phyloP scores from a whole-genome alignment of 2,113 vertebrate genomes.

The Nansenia antarctica region DNA sequence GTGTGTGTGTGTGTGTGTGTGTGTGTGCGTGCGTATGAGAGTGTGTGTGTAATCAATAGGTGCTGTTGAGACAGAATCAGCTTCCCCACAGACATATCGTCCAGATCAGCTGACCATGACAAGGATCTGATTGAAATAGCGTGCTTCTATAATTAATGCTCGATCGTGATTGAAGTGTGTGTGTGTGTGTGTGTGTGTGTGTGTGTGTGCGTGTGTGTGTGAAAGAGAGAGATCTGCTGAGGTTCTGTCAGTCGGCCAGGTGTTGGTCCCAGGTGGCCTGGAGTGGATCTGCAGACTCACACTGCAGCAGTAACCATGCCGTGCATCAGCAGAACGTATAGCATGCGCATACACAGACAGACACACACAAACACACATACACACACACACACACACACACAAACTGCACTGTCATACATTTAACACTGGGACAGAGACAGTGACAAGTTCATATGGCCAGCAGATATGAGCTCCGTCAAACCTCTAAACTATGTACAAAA shows the following conservation, averaged over 20 bases:
- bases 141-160: not conserved
- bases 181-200: too few species aligned
- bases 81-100: not conserved
- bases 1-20: not conserved
- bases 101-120: not conserved
- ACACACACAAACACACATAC: too few species aligned
- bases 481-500: too few species aligned
- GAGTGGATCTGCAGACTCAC: not conserved
- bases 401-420: too few species aligned
- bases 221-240: too few species aligned
- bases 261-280: not conserved
- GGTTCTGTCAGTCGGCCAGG: not conserved
- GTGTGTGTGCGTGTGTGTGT: too few species aligned
- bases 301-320: not conserved
- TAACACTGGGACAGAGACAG: too few species aligned
- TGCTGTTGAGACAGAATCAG: slow-evolving; percentile 26
- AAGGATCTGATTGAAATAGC: not conserved
- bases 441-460: too few species aligned
- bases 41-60: slow-evolving; percentile 50
- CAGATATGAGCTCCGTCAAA: too few species aligned
- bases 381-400: too few species aligned
- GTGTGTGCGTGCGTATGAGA: slow-evolving; percentile 1
- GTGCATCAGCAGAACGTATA: not conserved
- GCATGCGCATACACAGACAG: too few species aligned
- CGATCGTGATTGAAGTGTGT: too few species aligned